Evolutionary conservation across 2,113 vertebrate species (phyloP), one percentile per base, ranked within the genome.

Genomic region (Clarias macrocephalus): DNA sequence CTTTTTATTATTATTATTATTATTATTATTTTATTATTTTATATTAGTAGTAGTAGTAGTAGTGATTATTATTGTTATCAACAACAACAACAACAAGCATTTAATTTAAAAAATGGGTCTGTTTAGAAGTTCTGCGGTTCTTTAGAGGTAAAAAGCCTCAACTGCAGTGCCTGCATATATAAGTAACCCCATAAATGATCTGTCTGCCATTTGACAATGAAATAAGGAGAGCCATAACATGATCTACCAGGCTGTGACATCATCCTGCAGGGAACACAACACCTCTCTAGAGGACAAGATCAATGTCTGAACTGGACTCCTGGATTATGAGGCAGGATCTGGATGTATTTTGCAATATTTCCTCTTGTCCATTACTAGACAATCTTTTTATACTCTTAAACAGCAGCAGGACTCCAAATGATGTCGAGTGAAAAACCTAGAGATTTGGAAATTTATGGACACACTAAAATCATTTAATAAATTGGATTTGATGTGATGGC

Each of bases 181-280:
- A 8, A 56, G n/a, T 56, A 77, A 5, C 13, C 23, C 5, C n/a
- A 80, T 60, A 33, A 56, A 48, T 81, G 8, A 56, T 76, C 33
- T 18, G 25, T 54, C 23, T 42, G 19, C 18, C 56, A 66, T 63
- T 33, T 42, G 23, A 59, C 66, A 85, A 80, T 88, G 30, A 68
- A 75, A 82, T 77, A 54, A 83, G 37, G 16, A 54, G 28, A 8
- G 2, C 33, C n/a, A 25, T 48, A 57, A 86, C 21, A 5, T 18
- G 60, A 62, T 52, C 59, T 80, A n/a, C 79, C 48, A 42, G 76
- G 18, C 56, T 66, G 63, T 88, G 87, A 88, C 52, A 80, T 91
- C 86, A 85, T 86, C 48, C 80, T 90, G 88, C 89, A 86, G 82
- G 82, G 89, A 88, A 92, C 87, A 57, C 2, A 18, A 54, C 16